Base-by-base conservation (phyloP, 2,888 invertebrate species). In the Hoplodrina blanda region DNA sequence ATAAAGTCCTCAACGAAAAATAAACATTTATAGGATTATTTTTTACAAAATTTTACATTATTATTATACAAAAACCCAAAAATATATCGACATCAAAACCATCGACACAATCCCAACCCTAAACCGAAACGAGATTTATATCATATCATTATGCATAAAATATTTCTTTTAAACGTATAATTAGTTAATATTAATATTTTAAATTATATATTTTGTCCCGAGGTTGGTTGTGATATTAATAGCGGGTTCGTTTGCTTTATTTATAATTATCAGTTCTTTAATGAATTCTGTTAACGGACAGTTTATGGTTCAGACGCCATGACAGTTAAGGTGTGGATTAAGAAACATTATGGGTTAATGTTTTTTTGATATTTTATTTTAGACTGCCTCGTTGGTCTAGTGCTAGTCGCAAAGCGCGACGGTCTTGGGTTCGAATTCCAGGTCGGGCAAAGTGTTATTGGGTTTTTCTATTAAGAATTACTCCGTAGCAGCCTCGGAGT, bases 101-200 rank as follows among this genome's bases (percentile, higher is more conserved):
- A 84, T 84, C 81, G 84, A 84, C 74, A 41, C 17, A 8, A 56
- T 50, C 89, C 81, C 94, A 88, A 67, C 94, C 78, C 94, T 94
- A 93, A 56, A 74, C 76, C 83, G 86, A 88, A 89, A 89, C 88
- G 89, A 94, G 95, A 96, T 96, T 96, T 95, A 96, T 96, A 95
- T 95, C 94, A 87, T 91, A 93, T 95, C 95, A 96, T 95, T 96
- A 95, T 92, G 92, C 93, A 95, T 95, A 95, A 95, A 94, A 95
- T 95, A 96, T 96, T 94, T 95, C 94, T 93, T 94, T 94, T 93
- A 94, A 95, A 91, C 93, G 91, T 95, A 95, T 95, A 94, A 95
- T 96, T 95, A 96, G 95, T 89, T 93, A 95, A 94, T 95, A 96
- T 95, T 95, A 95, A 95, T 95, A 95, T 95, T 94, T 93, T 94